phyloP scores from a whole-genome alignment of 2,797 vertebrate species.

The Galagoides demidoff region DNA sequence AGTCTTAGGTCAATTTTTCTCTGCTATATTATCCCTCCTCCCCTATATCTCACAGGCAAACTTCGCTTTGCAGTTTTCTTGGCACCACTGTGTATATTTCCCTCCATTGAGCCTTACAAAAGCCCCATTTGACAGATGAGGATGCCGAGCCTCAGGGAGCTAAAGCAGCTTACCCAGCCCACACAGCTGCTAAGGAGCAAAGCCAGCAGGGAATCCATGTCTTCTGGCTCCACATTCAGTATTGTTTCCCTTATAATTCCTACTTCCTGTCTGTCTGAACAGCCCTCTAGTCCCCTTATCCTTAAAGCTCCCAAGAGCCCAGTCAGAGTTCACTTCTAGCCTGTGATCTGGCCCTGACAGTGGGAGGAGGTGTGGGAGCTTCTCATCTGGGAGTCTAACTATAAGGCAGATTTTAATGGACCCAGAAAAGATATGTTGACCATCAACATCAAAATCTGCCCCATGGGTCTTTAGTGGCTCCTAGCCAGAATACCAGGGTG shows the following conservation, averaged over 20 bases:
- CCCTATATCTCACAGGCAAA: background rate
- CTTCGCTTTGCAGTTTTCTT: constrained; percentile 3
- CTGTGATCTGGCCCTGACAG: constrained; percentile 56
- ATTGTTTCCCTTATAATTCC: constrained; percentile 74
- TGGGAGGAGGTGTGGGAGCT: constrained; percentile 14
- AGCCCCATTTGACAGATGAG: constrained; percentile 65
- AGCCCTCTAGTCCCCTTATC: constrained; percentile 66
- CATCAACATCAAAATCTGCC: background rate
- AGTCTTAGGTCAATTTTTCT: background rate
- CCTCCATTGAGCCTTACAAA: background rate
- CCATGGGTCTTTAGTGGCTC: background rate
- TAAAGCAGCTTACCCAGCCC: background rate
- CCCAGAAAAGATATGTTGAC: background rate
- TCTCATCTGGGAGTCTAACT: constrained; percentile 38
- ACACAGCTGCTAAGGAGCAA: constrained; percentile 59
- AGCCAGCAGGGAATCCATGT: constrained; percentile 63
- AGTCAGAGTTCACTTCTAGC: constrained; percentile 49
- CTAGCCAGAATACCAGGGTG: constrained; percentile 13
- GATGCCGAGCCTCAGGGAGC: background rate
- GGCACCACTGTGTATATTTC: background rate
- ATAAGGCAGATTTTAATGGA: constrained; percentile 39
- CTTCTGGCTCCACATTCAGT: constrained; percentile 69
- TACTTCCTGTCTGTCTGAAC: constrained; percentile 80
- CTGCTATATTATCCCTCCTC: background rate
- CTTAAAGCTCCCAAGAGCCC: constrained; percentile 61